phyloP scores from a whole-genome alignment of 2,888 invertebrate species.

The Zhuqinia jingwanae region DNA sequence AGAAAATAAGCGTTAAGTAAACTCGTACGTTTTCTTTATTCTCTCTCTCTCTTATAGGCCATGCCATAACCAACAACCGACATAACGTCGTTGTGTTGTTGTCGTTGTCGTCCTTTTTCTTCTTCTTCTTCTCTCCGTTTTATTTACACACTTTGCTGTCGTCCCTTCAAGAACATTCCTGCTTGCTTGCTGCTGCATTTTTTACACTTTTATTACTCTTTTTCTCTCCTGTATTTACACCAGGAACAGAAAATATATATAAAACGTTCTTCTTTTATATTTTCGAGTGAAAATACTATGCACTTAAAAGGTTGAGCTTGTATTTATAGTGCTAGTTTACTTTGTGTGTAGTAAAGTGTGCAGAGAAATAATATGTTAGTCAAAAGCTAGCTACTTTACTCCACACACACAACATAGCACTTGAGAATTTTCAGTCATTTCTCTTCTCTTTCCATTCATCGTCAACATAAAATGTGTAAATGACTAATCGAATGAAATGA shows the following conservation, averaged over 20 bases:
- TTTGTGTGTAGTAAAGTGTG: not conserved
- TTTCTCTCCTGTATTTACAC: too few relatives aligned
- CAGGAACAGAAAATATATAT: too few relatives aligned
- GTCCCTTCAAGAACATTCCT: conserved; percentile 66
- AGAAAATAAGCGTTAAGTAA: conserved; percentile 47
- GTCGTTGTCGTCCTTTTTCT: not conserved
- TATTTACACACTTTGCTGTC: conserved; percentile 66
- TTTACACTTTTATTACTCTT: conserved; percentile 38
- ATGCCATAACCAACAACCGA: conserved; percentile 23
- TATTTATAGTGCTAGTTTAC: not conserved
- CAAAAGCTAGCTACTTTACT: conserved; percentile 58
- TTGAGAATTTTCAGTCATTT: not conserved
- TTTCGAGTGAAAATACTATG: conserved; percentile 5
- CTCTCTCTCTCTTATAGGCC: conserved; percentile 48
- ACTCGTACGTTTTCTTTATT: conserved; percentile 44
- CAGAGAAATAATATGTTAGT: not conserved
- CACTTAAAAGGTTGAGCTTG: conserved; percentile 18
- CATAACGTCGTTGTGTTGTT: not conserved
- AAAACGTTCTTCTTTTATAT: not conserved
- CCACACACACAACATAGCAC: not conserved
- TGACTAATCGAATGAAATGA: conserved; percentile 72
- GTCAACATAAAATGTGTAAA: conserved; percentile 48
- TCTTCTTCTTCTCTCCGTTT: not conserved
- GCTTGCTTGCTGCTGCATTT: conserved; percentile 14
- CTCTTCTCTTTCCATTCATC: conserved; percentile 27